Conservation (phyloP, 2,888 invertebrate genomes). For the Acronicta psi region DNA sequence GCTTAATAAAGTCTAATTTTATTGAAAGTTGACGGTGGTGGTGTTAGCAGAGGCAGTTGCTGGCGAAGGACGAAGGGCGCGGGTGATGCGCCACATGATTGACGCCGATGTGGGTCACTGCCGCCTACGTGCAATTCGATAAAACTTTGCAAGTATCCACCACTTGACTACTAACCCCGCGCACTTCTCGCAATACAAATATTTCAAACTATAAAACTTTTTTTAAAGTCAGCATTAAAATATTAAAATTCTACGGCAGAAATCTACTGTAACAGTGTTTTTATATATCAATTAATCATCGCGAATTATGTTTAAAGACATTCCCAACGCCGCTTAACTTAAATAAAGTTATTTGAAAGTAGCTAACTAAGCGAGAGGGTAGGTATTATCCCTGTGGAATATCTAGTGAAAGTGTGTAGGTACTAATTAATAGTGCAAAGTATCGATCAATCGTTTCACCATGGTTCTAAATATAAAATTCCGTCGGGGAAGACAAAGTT, state of each 20-base stretch:
- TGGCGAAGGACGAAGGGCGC: slow-evolving; percentile 69
- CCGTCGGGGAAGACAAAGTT: slow-evolving; percentile 88
- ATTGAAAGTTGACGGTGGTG: slow-evolving; percentile 64
- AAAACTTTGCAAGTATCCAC: slow-evolving; percentile 80
- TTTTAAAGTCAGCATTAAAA: slow-evolving; percentile 6
- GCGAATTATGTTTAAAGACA: slow-evolving; percentile 24
- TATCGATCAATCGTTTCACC: slow-evolving; percentile 88
- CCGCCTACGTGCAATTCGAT: slow-evolving; percentile 86
- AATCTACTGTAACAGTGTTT: slow-evolving; percentile 23
- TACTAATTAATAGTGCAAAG: slow-evolving; percentile 86
- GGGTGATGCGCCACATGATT: slow-evolving; percentile 76
- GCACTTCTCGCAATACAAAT: slow-evolving; percentile 25
- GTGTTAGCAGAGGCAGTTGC: slow-evolving; percentile 43
- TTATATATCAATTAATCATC: slow-evolving; percentile 20
- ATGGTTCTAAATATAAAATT: slow-evolving; percentile 89
- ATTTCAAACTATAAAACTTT: slow-evolving; percentile 38
- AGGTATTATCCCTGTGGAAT: slow-evolving; percentile 42
- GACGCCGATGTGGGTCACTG: slow-evolving; percentile 84
- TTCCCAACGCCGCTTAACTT: slow-evolving; percentile 26
- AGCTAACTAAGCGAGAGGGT: slow-evolving; percentile 17
- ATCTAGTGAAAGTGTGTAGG: slow-evolving; percentile 75
- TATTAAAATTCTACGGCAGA: slow-evolving; percentile 10
- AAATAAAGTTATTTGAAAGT: slow-evolving; percentile 35
- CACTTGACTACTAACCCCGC: slow-evolving; percentile 60
- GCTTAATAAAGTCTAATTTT: slow-evolving; percentile 30